Conservation (phyloP, 2,888 invertebrate species). For the Brassicogethes aeneus region DNA sequence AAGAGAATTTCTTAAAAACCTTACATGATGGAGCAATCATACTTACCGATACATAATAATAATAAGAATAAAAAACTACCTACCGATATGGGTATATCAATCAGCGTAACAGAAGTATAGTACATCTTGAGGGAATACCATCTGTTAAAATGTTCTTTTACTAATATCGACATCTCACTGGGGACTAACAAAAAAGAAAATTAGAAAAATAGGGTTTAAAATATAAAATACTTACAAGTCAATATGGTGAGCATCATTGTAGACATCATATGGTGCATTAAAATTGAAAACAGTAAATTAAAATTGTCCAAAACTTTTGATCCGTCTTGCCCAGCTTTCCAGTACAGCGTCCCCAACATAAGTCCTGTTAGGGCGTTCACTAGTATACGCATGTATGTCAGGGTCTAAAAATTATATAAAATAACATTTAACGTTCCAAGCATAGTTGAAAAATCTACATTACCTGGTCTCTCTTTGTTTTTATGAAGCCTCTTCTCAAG, state of each 20-base stretch:
- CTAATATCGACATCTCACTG: conserved; percentile 68
- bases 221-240: conserved; percentile 56
- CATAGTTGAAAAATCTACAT: conserved; percentile 14
- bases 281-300: conserved; percentile 80
- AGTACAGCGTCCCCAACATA: conserved; percentile 69
- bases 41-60: too few relatives aligned
- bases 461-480: conserved; percentile 64
- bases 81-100: conserved; percentile 73
- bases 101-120: conserved; percentile 63
- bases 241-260: conserved; percentile 85
- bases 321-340: conserved; percentile 66
- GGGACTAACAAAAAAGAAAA: conserved; percentile 49
- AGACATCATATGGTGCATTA: conserved; percentile 89
- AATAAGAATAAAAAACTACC: too few relatives aligned
- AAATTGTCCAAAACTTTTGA: conserved; percentile 74
- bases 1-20: background rate
- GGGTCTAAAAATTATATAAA: conserved; percentile 47
- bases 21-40: too few relatives aligned
- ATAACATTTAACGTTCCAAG: background rate
- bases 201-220: background rate
- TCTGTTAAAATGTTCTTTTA: conserved; percentile 80
- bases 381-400: conserved; percentile 65
- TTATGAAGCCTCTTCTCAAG: conserved; percentile 61
- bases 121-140: conserved; percentile 83
- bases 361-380: conserved; percentile 69